Percentiles rank a stretch among this genome's conserved stretches.
Conservation (phyloP, 2,888 invertebrate species). For the Eutolmus rufibarbis region DNA sequence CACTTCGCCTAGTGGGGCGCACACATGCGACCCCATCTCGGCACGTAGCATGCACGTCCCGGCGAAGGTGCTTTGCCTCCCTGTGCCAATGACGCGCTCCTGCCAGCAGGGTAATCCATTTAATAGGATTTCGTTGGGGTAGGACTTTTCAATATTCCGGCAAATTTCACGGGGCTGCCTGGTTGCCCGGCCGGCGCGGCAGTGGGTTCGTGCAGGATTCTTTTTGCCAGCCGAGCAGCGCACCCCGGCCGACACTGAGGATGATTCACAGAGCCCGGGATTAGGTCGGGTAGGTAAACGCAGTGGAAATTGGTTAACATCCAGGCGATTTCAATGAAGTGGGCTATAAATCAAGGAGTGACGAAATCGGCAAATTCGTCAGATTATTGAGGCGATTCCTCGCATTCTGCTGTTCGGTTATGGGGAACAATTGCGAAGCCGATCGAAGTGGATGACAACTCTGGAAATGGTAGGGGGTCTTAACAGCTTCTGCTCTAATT, state of each 20-base stretch:
- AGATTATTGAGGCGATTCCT: not conserved
- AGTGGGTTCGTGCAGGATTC: not conserved
- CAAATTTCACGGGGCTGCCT: not conserved
- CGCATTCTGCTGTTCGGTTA: not conserved
- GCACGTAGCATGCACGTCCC: not conserved
- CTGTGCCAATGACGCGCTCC: not conserved
- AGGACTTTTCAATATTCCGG: constrained; percentile 34
- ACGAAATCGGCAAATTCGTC: not conserved
- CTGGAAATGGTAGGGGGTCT: not conserved
- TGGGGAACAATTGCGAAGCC: not conserved
- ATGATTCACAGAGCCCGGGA: not conserved
- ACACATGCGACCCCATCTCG: not conserved
- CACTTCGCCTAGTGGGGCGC: not conserved
- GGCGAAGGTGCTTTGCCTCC: not conserved
- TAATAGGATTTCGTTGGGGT: constrained; percentile 36
- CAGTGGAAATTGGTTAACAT: constrained; percentile 11
- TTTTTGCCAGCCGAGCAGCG: not conserved
- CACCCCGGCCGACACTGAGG: not conserved
- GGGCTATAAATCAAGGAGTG: constrained; percentile 20
- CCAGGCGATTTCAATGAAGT: not conserved
- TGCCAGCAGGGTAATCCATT: constrained; percentile 28
- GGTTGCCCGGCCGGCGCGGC: too few species aligned
- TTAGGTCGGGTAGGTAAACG: constrained; percentile 2
- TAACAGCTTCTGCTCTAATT: not conserved
- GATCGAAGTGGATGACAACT: not conserved